These are phyloP conservation scores for Camponotus vicinus DNA, from an alignment of 1,140 invertebrate genomes.

Conservation along the genomic window DNA sequence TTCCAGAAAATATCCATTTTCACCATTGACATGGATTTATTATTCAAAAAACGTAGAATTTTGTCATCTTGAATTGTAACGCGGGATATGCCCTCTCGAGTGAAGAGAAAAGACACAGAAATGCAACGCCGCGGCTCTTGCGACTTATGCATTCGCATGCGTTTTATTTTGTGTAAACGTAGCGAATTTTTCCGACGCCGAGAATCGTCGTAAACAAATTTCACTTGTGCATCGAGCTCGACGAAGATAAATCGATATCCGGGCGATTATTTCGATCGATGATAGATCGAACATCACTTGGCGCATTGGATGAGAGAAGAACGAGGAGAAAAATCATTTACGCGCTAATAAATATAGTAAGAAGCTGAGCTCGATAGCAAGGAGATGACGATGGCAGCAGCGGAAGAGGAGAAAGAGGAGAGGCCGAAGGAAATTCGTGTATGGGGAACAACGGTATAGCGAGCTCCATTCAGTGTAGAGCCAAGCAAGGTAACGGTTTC, in stretches of 20 bases:
- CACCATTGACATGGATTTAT: too few relatives aligned
- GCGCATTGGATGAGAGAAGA: neutral
- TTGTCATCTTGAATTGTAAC: too few relatives aligned
- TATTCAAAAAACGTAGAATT: too few relatives aligned
- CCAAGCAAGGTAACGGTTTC: constrained; percentile 84
- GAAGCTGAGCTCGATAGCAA: constrained; percentile 32
- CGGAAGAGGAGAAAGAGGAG: neutral
- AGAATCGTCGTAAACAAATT: constrained; percentile 49
- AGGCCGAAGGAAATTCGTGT: constrained; percentile 74
- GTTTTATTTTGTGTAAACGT: constrained; percentile 5
- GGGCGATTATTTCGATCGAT: neutral
- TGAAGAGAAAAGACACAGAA: constrained; percentile 1
- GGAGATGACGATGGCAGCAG: neutral
- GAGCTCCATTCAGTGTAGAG: constrained; percentile 83
- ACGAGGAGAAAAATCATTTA: constrained; percentile 1
- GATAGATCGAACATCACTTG: constrained; percentile 27
- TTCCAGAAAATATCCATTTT: too few relatives aligned
- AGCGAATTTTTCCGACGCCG: constrained; percentile 34
- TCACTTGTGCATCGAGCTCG: constrained; percentile 29
- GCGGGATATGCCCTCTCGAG: neutral
- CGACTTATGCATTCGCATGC: neutral
- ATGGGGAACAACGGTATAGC: constrained; percentile 76
- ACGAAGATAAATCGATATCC: neutral
- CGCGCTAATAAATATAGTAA: neutral
- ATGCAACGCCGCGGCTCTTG: neutral